Conservation (phyloP, 2,797 vertebrate genomes). For the Picus viridis region DNA sequence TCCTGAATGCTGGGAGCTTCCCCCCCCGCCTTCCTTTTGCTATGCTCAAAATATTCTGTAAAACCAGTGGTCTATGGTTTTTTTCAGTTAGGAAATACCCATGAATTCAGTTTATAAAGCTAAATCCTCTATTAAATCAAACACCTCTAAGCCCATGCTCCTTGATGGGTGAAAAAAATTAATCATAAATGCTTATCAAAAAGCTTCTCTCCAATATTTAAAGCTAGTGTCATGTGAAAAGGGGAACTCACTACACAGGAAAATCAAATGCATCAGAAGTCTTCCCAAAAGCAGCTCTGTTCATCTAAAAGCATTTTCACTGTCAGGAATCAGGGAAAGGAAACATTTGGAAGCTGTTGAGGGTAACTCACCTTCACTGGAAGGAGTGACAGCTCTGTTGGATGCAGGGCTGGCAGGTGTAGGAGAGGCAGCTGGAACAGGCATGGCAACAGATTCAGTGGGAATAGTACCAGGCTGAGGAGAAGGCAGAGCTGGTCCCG, state of each 20-base stretch:
- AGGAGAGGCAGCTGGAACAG: slow-evolving; percentile 88
- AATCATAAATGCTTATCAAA: background rate
- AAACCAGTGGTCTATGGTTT: background rate
- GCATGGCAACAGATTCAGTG: slow-evolving; percentile 84
- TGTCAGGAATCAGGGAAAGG: background rate
- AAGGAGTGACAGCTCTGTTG: slow-evolving; percentile 87
- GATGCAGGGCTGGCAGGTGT: slow-evolving; percentile 91
- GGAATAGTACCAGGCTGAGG: slow-evolving; percentile 89
- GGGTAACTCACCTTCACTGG: slow-evolving; percentile 85
- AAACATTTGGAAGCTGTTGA: background rate
- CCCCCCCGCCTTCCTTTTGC: background rate
- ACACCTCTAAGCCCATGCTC: background rate
- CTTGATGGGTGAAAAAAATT: background rate
- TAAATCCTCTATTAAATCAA: background rate
- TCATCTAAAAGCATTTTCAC: background rate
- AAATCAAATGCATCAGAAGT: background rate
- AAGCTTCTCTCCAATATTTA: background rate
- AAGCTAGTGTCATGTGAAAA: background rate
- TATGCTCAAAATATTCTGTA: background rate
- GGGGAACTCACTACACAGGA: background rate
- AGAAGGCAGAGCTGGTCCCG: slow-evolving; percentile 87
- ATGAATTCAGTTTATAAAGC: background rate
- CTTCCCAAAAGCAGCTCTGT: background rate
- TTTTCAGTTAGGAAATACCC: background rate
- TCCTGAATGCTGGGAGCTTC: background rate